Evolutionary conservation across 1,140 invertebrate species (phyloP), one percentile per base, ranked within the genome.

Genomic region (Drosophila sp.): DNA sequence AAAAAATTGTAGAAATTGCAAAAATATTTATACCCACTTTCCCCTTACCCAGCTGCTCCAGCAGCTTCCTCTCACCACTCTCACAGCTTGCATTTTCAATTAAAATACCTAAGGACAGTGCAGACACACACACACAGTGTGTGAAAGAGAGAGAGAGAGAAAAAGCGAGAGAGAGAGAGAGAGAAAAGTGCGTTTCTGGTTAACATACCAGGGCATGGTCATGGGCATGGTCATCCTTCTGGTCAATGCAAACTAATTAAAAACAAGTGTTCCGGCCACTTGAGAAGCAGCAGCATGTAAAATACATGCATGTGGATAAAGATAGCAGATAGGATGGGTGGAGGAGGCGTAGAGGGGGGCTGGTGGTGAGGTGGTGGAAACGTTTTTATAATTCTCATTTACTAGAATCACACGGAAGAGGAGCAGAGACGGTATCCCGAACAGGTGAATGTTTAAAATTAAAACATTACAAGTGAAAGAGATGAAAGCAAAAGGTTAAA

Each of bases 161-260:
- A 3, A n/a, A 29, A 7, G 27, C 2, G n/a, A 10, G 17, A 35
- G n/a, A 35, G 30, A 10, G 4, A 7, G 3, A 10, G 1, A 11
- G 1, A 6, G 10, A 35, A 5, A 25, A 25, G 17, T 58, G 33
- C 32, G 30, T 58, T 27, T 17, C 23, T 23, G 2, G 11, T 11
- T 3, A 35, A 41, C 55, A 10, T 50, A 17, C 67, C 38, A 25
- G 64, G 23, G 64, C 54, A 58, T 17, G 35, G 38, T 41, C 54
- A 32, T 30, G 55, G 41, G 32, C 17, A 62, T 50, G 56, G 71
- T 35, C 74, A 67, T 68, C 72, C 64, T 62, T 75, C 70, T 75
- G 72, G 72, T 75, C 72, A 75, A 65, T 58, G 72, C 72, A 75
- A 75, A 75, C 72, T 75, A 75, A 75, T 75, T 75, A 75, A 75